Conservation (phyloP, 2,113 vertebrate species). For the Diadophis punctatus region DNA sequence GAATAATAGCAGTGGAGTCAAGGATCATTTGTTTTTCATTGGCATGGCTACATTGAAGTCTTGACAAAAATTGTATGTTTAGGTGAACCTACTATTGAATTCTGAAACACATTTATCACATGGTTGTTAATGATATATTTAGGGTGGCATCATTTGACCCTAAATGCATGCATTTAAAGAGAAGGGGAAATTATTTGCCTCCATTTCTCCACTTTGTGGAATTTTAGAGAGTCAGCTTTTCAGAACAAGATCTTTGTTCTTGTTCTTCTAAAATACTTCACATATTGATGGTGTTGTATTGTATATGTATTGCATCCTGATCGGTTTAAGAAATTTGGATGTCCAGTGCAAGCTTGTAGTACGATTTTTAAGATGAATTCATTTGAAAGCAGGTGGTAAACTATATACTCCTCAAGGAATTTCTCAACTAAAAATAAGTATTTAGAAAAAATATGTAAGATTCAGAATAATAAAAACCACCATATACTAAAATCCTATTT, state of each 20-base stretch:
- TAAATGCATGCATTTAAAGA: not conserved
- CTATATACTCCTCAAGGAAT: not conserved
- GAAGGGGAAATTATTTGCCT: not conserved
- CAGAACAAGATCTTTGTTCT: not conserved
- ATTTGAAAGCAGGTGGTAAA: not conserved
- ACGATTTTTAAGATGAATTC: not conserved
- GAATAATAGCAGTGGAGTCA: not conserved
- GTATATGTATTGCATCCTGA: not conserved
- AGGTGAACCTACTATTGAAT: not conserved
- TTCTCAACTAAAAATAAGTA: not conserved
- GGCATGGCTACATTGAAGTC: not conserved
- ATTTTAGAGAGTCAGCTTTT: not conserved
- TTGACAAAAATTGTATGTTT: not conserved
- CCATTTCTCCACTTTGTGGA: not conserved
- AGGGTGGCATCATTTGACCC: not conserved
- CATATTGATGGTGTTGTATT: not conserved
- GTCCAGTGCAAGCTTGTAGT: not conserved
- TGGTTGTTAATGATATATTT: not conserved
- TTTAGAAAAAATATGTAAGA: not conserved
- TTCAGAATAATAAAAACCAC: not conserved
- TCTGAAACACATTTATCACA: not conserved
- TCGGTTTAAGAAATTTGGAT: not conserved
- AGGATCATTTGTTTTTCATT: not conserved
- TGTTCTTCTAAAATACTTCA: not conserved
- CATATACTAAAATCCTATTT: not conserved